phyloP scores from a whole-genome alignment of 2,797 vertebrate species.

The Sebastes paucispinis region DNA sequence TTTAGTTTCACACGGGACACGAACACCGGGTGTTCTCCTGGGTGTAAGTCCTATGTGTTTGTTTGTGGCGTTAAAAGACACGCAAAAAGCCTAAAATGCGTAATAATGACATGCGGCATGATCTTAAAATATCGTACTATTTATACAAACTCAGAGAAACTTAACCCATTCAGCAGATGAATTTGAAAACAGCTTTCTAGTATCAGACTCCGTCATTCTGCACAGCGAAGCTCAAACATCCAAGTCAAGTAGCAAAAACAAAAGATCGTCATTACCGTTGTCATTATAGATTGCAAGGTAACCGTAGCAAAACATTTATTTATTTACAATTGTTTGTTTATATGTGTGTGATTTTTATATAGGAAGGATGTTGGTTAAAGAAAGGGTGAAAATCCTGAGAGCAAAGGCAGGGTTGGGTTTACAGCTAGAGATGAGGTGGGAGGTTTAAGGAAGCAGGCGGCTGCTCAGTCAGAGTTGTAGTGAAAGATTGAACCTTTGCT shows the following conservation, averaged over 20 bases:
- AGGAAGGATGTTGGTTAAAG: neutral
- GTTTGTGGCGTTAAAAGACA: too few species aligned
- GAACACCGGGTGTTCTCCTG: too few species aligned
- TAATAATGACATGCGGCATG: too few species aligned
- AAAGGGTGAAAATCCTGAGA: neutral
- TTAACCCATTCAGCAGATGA: too few species aligned
- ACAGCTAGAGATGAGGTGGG: slow-evolving; percentile 2
- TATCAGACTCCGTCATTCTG: neutral
- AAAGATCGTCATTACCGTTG: too few species aligned
- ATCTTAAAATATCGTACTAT: too few species aligned
- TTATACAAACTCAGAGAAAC: too few species aligned
- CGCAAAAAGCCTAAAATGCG: too few species aligned
- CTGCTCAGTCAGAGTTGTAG: slow-evolving; percentile 7
- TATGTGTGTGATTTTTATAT: fast-evolving
- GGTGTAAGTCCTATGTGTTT: too few species aligned
- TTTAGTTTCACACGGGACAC: too few species aligned
- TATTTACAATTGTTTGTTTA: neutral
- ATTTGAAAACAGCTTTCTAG: neutral
- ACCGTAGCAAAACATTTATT: neutral
- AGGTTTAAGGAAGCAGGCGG: slow-evolving; percentile 24
- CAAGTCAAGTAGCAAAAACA: neutral
- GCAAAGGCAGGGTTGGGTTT: neutral
- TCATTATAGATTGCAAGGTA: neutral
- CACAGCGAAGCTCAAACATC: neutral
- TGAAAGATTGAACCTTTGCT: slow-evolving; percentile 39